phyloP scores from a whole-genome alignment of 2,797 vertebrate species.

The Galago senegalensis region DNA sequence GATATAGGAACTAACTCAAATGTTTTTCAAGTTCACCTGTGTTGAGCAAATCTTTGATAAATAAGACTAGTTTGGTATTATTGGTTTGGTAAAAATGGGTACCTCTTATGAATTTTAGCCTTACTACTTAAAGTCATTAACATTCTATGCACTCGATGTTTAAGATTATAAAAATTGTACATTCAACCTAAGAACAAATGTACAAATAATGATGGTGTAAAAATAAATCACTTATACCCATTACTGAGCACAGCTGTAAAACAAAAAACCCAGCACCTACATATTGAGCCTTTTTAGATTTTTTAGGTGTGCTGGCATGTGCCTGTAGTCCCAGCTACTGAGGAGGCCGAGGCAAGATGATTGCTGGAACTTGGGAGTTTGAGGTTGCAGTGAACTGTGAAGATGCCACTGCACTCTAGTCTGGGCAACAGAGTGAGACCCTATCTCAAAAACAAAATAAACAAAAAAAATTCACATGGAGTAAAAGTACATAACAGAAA shows the following conservation, averaged over 20 bases:
- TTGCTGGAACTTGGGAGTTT: too few species aligned
- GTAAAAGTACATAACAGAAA: background rate
- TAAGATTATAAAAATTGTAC: slow-evolving; percentile 7
- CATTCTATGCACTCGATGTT: background rate
- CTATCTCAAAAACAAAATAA: too few species aligned
- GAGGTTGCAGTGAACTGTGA: too few species aligned
- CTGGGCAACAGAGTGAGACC: too few species aligned
- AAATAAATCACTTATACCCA: background rate
- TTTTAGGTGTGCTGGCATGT: background rate
- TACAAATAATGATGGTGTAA: background rate
- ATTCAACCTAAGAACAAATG: background rate
- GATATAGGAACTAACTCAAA: background rate
- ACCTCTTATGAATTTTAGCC: background rate
- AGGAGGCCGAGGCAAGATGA: too few species aligned
- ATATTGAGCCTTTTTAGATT: background rate
- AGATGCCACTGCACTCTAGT: too few species aligned
- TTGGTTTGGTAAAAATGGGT: background rate
- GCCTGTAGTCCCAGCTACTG: too few species aligned
- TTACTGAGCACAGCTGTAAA: background rate
- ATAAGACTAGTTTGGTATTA: background rate
- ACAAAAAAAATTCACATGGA: too few species aligned
- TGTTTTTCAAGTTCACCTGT: background rate
- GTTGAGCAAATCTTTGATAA: slow-evolving; percentile 40
- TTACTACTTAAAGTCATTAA: background rate
- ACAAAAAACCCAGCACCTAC: background rate